Evolutionary conservation across 2,797 vertebrate genomes (phyloP).

Genomic region (Coregonus sp.): DNA sequence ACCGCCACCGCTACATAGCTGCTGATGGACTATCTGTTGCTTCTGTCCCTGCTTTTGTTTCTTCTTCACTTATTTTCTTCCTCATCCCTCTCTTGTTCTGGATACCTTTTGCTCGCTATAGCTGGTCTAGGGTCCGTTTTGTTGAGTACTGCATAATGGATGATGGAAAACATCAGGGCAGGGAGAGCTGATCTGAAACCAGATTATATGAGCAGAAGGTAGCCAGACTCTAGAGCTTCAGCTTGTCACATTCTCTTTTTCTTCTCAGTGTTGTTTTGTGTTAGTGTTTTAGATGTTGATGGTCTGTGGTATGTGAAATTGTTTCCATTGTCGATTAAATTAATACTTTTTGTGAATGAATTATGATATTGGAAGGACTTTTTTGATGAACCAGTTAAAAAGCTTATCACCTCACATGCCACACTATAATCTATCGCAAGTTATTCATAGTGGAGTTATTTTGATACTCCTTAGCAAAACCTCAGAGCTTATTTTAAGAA

Average conservation of each 20-base stretch:
- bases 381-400: too few species aligned
- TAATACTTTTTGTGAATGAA: too few species aligned
- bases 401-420: neutral
- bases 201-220: neutral
- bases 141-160: neutral
- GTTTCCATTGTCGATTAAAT: neutral
- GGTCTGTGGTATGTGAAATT: neutral
- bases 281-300: neutral
- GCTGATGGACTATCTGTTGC: constrained; percentile 22
- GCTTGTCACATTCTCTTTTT: neutral
- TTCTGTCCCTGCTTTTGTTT: neutral
- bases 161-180: neutral
- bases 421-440: neutral
- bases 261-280: neutral
- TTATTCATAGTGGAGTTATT: too few species aligned
- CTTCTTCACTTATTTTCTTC: constrained; percentile 15
- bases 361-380: too few species aligned
- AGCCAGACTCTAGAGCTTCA: neutral
- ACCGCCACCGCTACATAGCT: constrained; percentile 26
- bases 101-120: neutral
- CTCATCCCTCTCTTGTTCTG: constrained; percentile 3
- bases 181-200: neutral
- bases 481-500: constrained; percentile 2
- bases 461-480: neutral
- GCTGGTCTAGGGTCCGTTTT: neutral